These are phyloP conservation scores for Pogonognathellus flavescens DNA, from an alignment of 1,140 invertebrate genomes.

Conservation along the genomic window DNA sequence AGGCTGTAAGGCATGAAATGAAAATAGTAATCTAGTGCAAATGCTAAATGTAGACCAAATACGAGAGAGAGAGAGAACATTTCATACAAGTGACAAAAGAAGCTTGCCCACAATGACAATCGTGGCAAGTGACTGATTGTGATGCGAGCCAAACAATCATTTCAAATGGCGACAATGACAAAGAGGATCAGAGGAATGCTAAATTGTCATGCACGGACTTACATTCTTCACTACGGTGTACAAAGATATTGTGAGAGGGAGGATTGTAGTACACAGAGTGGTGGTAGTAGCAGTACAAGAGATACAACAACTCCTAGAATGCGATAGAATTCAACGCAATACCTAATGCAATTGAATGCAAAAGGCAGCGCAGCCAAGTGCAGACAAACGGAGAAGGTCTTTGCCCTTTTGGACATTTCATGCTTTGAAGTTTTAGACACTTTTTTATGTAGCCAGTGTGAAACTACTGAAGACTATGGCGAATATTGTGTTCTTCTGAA, in stretches of 20 bases:
- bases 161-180: slow-evolving; percentile 44
- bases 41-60: no score
- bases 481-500: not conserved
- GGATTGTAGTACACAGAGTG: not conserved
- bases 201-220: slow-evolving; percentile 39
- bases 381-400: not conserved
- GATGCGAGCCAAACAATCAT: slow-evolving; percentile 24
- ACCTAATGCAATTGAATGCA: no score
- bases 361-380: not conserved
- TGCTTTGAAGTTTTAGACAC: slow-evolving; percentile 2
- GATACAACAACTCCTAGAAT: not conserved
- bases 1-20: no score
- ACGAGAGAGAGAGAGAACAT: not conserved
- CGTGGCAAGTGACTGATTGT: slow-evolving; percentile 34
- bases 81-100: not conserved
- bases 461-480: not conserved
- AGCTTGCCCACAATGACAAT: slow-evolving; percentile 27
- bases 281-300: not conserved
- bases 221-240: not conserved
- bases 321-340: no score
- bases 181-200: slow-evolving; percentile 37
- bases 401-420: slow-evolving; percentile 36
- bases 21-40: no score
- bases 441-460: slow-evolving; percentile 1
- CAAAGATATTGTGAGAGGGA: not conserved